A percentile compares a stretch with the other conserved stretches of the same genome.
These are phyloP conservation scores for Drosophila villosipedis DNA, from an alignment of 2,888 invertebrate genomes.

Conservation along the genomic window DNA sequence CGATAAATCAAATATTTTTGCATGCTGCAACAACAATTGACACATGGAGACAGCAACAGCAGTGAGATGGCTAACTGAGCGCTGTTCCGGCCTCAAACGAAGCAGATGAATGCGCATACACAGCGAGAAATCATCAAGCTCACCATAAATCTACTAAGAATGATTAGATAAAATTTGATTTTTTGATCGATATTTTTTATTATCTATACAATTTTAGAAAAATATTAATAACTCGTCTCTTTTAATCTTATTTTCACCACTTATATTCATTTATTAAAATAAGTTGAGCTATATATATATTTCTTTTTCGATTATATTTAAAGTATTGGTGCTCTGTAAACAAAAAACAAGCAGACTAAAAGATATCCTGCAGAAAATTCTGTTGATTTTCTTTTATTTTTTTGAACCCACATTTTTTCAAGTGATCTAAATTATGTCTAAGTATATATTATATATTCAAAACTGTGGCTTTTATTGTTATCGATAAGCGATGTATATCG, in stretches of 20 bases:
- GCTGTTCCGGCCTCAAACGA: background rate
- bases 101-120: background rate
- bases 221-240: background rate
- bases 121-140: background rate
- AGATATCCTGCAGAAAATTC: background rate
- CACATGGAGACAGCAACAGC: slow-evolving; percentile 36
- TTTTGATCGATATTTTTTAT: background rate
- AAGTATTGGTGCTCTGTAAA: background rate
- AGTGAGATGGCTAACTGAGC: background rate
- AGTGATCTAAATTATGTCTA: background rate
- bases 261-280: background rate
- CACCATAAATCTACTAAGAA: too few species aligned
- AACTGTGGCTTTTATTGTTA: background rate
- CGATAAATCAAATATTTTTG: slow-evolving; percentile 53
- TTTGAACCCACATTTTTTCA: background rate
- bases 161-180: background rate
- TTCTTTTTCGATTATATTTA: background rate
- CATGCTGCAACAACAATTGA: slow-evolving; percentile 39
- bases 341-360: background rate
- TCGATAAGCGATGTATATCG: background rate
- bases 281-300: background rate
- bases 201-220: background rate
- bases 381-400: background rate
- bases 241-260: background rate
- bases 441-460: background rate